Evolutionary conservation across 53 echinoderm and acorn worm genomes (phyloP).

Genomic region (Pentamera pediparva): DNA sequence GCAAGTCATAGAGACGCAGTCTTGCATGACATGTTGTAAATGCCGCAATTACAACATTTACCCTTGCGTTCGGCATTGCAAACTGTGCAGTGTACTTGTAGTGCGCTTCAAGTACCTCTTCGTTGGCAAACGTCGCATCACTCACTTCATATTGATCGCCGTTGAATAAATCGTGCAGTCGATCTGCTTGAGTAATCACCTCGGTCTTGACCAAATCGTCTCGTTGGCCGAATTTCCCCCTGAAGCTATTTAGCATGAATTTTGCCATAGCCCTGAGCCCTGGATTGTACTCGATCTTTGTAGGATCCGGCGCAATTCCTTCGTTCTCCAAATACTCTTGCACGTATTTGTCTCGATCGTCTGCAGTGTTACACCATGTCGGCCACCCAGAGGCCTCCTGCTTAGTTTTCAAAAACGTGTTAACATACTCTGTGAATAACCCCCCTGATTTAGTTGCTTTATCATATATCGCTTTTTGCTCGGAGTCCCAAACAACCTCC

Average conservation of each 20-base stretch:
- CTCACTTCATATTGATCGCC: constrained; percentile 31
- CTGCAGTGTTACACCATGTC: constrained; percentile 46
- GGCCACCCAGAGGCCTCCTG: constrained; percentile 68
- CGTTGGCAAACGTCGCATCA: constrained; percentile 32
- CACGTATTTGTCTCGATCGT: constrained; percentile 41
- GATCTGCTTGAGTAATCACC: constrained; percentile 40
- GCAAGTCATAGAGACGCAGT: constrained; percentile 30
- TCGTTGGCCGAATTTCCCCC: constrained; percentile 46
- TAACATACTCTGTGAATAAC: constrained; percentile 49
- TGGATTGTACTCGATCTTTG: constrained; percentile 53
- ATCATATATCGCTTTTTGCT: constrained; percentile 5
- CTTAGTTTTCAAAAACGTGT: constrained; percentile 61
- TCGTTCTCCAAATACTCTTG: constrained; percentile 33
- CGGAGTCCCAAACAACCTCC: constrained; percentile 59
- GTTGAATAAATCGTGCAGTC: background rate
- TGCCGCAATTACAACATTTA: constrained; percentile 38
- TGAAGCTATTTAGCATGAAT: constrained; percentile 52
- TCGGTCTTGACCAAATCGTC: constrained; percentile 6
- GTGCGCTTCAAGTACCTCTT: constrained; percentile 21
- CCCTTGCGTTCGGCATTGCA: background rate
- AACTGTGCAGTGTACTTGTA: constrained; percentile 2
- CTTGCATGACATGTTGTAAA: constrained; percentile 43
- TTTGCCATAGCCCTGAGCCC: constrained; percentile 55
- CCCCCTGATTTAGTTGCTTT: constrained; percentile 22
- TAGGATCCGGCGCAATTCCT: constrained; percentile 43